These are phyloP conservation scores for Philonicus albiceps DNA, from an alignment of 2,888 invertebrate genomes.

Conservation along the genomic window DNA sequence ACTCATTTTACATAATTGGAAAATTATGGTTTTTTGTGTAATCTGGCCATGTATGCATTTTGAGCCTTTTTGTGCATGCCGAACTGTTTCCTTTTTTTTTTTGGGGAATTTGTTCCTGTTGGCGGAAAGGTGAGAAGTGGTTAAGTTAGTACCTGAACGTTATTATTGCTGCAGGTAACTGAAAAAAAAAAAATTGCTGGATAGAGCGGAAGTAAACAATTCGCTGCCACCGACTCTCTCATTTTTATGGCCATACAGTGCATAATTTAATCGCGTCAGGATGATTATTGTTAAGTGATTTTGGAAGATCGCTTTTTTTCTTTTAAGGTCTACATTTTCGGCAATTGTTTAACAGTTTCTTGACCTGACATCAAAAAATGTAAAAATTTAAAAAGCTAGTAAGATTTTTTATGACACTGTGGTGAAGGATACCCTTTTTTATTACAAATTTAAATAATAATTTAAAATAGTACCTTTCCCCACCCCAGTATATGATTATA, in stretches of 20 bases:
- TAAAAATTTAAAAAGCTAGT: too few species aligned
- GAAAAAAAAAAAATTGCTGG: background rate
- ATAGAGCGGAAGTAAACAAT: background rate
- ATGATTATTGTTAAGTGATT: background rate
- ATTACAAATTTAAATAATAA: too few species aligned
- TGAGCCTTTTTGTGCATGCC: background rate
- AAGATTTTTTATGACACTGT: too few species aligned
- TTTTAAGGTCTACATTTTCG: background rate
- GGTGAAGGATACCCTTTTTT: too few species aligned
- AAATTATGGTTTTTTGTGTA: constrained; percentile 57
- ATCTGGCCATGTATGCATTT: constrained; percentile 15
- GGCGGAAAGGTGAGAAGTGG: background rate
- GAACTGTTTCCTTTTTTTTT: constrained; percentile 27
- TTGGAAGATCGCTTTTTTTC: background rate
- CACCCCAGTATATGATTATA: too few species aligned
- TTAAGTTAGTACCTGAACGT: background rate
- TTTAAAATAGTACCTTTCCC: too few species aligned
- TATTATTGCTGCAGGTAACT: background rate
- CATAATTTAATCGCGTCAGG: background rate
- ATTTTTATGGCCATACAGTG: background rate
- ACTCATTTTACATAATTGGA: constrained; percentile 65
- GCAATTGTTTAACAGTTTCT: too few species aligned
- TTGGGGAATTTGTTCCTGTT: background rate
- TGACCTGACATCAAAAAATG: too few species aligned
- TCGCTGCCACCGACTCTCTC: background rate